Conservation (phyloP, 2,888 invertebrate species). For the Drosophila lutescens region DNA sequence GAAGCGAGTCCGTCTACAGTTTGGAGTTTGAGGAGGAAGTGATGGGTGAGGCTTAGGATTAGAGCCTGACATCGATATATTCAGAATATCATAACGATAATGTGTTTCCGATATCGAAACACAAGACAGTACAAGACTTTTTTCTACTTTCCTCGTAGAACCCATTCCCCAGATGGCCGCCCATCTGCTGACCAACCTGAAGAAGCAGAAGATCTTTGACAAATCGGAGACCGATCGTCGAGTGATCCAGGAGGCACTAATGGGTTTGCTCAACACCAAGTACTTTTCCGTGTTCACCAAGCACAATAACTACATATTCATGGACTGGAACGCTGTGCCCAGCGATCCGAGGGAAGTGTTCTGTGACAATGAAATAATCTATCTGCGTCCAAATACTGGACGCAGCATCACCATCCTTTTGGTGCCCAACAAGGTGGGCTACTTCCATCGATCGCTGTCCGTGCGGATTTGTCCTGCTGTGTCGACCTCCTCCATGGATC, state of each 20-base stretch:
- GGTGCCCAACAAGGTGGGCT: constrained; percentile 77
- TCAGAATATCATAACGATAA: too few relatives aligned
- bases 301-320: constrained; percentile 72
- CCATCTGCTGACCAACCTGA: constrained; percentile 63
- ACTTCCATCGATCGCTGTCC: constrained; percentile 63
- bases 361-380: constrained; percentile 77
- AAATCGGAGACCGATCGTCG: constrained; percentile 74
- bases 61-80: too few relatives aligned
- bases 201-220: constrained; percentile 65
- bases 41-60: constrained; percentile 54
- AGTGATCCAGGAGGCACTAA: constrained; percentile 71
- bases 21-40: constrained; percentile 67
- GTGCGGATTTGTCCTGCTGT: constrained; percentile 74
- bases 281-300: constrained; percentile 73
- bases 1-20: constrained; percentile 58
- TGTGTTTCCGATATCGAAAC: too few relatives aligned
- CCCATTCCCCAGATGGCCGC: constrained; percentile 62
- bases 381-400: constrained; percentile 77
- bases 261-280: constrained; percentile 57
- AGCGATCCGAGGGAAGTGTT: constrained; percentile 79
- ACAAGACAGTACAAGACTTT: too few relatives aligned
- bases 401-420: constrained; percentile 75
- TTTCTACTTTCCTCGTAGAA: constrained; percentile 44
- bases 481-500: background rate
- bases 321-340: constrained; percentile 81